Conservation (phyloP, 2,797 vertebrate genomes). For the Falco columbarius region DNA sequence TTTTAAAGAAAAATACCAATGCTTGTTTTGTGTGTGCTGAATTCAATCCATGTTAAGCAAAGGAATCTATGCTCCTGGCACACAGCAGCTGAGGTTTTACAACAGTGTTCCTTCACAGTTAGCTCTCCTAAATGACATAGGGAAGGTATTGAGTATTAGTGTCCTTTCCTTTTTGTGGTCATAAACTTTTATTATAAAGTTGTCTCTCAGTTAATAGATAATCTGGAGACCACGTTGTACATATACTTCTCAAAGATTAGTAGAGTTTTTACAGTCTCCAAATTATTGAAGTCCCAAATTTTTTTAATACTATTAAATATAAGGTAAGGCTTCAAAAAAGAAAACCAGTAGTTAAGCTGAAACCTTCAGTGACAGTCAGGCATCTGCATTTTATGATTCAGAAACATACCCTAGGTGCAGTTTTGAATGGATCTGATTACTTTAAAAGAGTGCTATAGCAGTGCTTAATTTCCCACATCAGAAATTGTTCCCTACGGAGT, state of each 20-base stretch:
- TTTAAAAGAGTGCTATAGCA: not conserved
- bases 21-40: not conserved
- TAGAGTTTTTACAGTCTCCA: not conserved
- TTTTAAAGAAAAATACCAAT: not conserved
- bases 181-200: not conserved
- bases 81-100: not conserved
- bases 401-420: not conserved
- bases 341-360: not conserved
- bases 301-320: not conserved
- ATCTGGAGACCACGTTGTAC: not conserved
- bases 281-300: not conserved
- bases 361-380: not conserved
- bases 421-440: not conserved
- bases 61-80: not conserved
- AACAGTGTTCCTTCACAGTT: not conserved
- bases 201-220: not conserved
- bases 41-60: not conserved
- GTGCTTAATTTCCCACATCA: not conserved
- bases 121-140: not conserved
- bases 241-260: not conserved
- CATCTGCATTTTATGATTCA: not conserved
- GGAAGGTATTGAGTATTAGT: not conserved
- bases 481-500: not conserved
- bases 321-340: not conserved
- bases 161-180: not conserved